phyloP scores from a whole-genome alignment of 2,113 vertebrate genomes.

The Nesogale talazaci region DNA sequence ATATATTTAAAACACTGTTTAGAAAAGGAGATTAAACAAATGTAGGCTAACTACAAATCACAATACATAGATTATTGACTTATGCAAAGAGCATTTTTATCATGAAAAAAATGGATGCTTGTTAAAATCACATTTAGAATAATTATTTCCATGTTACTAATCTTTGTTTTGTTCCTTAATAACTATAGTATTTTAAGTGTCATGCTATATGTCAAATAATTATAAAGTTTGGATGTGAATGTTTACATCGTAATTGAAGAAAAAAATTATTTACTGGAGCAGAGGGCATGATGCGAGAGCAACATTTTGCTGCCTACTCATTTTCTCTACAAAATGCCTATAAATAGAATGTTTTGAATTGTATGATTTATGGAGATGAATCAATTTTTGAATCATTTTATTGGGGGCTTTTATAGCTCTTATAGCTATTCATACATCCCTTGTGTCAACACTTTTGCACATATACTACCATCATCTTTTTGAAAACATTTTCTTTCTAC shows the following conservation, averaged over 20 bases:
- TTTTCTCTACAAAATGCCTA: constrained; percentile 35
- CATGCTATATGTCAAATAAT: constrained; percentile 40
- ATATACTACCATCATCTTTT: too few species aligned
- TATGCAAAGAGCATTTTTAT: constrained; percentile 51
- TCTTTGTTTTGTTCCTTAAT: constrained; percentile 65
- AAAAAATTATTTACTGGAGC: neutral
- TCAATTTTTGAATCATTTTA: neutral
- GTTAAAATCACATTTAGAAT: constrained; percentile 59
- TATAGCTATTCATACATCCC: too few species aligned
- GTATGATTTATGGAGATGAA: neutral
- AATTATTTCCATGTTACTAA: constrained; percentile 71
- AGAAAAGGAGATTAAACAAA: too few species aligned
- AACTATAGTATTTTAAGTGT: constrained; percentile 64
- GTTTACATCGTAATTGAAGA: constrained; percentile 34
- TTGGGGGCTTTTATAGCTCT: too few species aligned
- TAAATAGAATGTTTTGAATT: neutral
- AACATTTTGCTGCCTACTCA: neutral
- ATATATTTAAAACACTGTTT: too few species aligned
- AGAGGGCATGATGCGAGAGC: constrained; percentile 31
- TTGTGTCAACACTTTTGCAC: too few species aligned
- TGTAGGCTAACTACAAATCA: too few species aligned
- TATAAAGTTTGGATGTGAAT: constrained; percentile 42
- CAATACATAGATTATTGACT: too few species aligned
- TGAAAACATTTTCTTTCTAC: too few species aligned
- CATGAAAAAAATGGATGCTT: constrained; percentile 75